Evolutionary conservation across 2,888 invertebrate species (phyloP).

Genomic region (Tetheella fluctuosa): DNA sequence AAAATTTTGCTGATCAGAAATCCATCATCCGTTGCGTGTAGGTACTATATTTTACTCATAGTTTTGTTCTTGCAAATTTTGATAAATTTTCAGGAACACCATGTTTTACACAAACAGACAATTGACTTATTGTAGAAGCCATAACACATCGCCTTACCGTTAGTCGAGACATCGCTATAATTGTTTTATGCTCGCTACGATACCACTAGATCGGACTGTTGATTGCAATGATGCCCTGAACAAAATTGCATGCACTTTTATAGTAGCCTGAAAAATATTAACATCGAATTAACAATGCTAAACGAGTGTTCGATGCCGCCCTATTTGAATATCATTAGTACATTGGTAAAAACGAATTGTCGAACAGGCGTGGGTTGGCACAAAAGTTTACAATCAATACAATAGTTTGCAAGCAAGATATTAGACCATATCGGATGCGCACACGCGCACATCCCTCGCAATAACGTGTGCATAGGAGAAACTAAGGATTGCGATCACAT

Average conservation of each 20-base stretch:
- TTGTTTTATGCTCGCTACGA: conserved; percentile 45
- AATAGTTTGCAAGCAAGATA: conserved; percentile 31
- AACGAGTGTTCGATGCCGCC: conserved; percentile 62
- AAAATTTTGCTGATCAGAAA: conserved; percentile 2
- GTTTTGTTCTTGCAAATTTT: neutral
- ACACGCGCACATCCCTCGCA: conserved; percentile 21
- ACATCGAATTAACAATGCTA: conserved; percentile 79
- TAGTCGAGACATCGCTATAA: conserved; percentile 69
- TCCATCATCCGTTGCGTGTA: too few relatives aligned
- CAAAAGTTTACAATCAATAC: conserved; percentile 25
- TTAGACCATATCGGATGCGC: conserved; percentile 45
- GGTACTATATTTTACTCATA: neutral
- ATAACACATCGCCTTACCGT: conserved; percentile 62
- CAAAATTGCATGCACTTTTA: conserved; percentile 72
- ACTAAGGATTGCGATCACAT: conserved; percentile 38
- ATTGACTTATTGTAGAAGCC: neutral
- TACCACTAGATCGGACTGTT: conserved; percentile 59
- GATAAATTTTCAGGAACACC: neutral
- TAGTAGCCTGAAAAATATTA: conserved; percentile 74
- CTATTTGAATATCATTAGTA: conserved; percentile 78
- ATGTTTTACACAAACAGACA: neutral
- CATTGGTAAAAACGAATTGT: conserved; percentile 52
- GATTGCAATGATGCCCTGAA: conserved; percentile 59
- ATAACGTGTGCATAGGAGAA: conserved; percentile 25
- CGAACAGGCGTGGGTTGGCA: conserved; percentile 33